These are phyloP conservation scores for Scaeva pyrastri DNA, from an alignment of 2,888 invertebrate species.

Conservation along the genomic window DNA sequence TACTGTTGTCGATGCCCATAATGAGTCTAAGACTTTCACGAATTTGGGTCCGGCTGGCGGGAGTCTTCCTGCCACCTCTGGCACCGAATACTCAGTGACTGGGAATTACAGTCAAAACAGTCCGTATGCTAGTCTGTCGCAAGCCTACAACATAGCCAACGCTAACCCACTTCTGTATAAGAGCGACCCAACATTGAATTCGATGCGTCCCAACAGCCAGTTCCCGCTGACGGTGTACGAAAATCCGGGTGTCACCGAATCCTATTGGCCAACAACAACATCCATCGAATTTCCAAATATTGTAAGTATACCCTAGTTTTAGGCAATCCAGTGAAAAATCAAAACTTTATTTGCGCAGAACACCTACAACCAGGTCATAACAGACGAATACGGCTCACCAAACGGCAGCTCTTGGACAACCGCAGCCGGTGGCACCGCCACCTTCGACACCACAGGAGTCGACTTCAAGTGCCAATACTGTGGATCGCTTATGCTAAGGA, in stretches of 20 bases:
- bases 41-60: slow-evolving; percentile 80
- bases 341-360: slow-evolving; percentile 77
- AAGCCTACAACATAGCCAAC: slow-evolving; percentile 80
- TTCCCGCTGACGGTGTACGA: slow-evolving; percentile 81
- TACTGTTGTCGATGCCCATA: slow-evolving; percentile 79
- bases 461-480: slow-evolving; percentile 81
- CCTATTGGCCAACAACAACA: slow-evolving; percentile 78
- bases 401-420: slow-evolving; percentile 80
- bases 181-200: slow-evolving; percentile 81
- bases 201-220: slow-evolving; percentile 79
- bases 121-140: slow-evolving; percentile 78
- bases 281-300: slow-evolving; percentile 80
- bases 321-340: no score
- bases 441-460: slow-evolving; percentile 64
- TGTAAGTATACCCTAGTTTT: slow-evolving; percentile 61
- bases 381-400: slow-evolving; percentile 80
- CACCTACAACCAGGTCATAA: slow-evolving; percentile 81
- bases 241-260: slow-evolving; percentile 78
- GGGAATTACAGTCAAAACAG: slow-evolving; percentile 79
- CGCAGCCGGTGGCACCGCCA: slow-evolving; percentile 57
- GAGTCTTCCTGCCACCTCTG: slow-evolving; percentile 8
- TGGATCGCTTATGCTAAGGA: slow-evolving; percentile 78
- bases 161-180: slow-evolving; percentile 80
- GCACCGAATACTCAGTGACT: slow-evolving; percentile 77
- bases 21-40: slow-evolving; percentile 83